Evolutionary conservation across 2,113 vertebrate genomes (phyloP).

Genomic region (Channa argus): DNA sequence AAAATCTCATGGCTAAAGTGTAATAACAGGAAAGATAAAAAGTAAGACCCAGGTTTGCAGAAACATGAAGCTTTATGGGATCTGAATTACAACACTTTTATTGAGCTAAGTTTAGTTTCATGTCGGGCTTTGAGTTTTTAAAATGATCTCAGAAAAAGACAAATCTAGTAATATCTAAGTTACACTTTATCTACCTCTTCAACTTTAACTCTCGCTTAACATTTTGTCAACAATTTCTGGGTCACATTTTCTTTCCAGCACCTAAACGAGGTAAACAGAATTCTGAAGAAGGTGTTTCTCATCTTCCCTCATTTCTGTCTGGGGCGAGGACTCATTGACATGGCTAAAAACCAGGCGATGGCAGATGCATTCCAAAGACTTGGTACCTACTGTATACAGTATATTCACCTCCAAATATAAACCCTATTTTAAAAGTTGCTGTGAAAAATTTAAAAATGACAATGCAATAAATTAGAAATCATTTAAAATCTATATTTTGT

Average conservation of each 20-base stretch:
- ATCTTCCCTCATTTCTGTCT: conserved; percentile 88
- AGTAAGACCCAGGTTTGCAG: neutral
- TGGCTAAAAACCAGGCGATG: conserved; percentile 88
- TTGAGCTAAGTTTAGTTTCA: neutral
- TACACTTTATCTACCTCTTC: too few relatives aligned
- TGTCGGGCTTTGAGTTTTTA: too few relatives aligned
- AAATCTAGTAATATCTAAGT: too few relatives aligned
- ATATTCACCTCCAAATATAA: too few relatives aligned
- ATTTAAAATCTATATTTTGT: too few relatives aligned
- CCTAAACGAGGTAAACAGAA: conserved; percentile 82
- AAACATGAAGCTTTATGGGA: neutral
- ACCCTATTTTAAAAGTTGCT: too few relatives aligned
- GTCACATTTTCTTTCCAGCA: conserved; percentile 63
- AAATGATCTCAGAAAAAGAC: too few relatives aligned
- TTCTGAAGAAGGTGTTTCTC: conserved; percentile 85
- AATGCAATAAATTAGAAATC: too few relatives aligned
- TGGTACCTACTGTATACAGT: conserved; percentile 60
- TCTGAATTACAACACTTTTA: neutral
- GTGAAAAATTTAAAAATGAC: too few relatives aligned
- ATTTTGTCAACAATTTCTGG: too few relatives aligned
- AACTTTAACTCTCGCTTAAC: too few relatives aligned
- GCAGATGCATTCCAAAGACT: conserved; percentile 81
- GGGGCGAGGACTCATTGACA: conserved; percentile 87
- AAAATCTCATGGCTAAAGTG: neutral
- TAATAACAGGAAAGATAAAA: neutral